phyloP scores from a whole-genome alignment of 2,797 vertebrate species.

The Micrastur ruficollis region DNA sequence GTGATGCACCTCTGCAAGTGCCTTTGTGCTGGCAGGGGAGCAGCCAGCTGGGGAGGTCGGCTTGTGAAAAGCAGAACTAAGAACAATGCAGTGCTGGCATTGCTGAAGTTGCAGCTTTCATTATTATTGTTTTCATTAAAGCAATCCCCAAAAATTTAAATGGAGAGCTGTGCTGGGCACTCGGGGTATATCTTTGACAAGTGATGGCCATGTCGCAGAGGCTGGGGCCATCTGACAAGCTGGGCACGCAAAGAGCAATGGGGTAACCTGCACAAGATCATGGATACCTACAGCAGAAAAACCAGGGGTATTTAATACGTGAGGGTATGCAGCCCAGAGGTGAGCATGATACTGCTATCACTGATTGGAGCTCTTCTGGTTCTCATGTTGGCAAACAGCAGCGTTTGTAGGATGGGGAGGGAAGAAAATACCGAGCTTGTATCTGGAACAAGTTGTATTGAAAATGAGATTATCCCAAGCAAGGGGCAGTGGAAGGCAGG shows the following conservation, averaged over 20 bases:
- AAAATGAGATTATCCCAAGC: background rate
- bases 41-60: rapidly evolving
- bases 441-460: background rate
- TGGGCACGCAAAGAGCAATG: background rate
- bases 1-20: rapidly evolving
- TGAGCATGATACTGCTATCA: rapidly evolving
- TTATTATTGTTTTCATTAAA: background rate
- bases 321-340: background rate
- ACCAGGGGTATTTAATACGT: rapidly evolving
- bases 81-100: rapidly evolving
- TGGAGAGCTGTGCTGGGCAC: background rate
- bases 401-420: background rate
- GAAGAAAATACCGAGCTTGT: background rate
- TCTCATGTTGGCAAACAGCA: background rate
- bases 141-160: background rate
- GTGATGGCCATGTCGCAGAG: background rate
- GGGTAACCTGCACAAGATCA: background rate
- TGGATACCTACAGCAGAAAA: background rate
- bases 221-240: background rate
- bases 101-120: background rate
- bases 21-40: background rate
- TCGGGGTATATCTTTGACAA: rapidly evolving
- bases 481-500: background rate
- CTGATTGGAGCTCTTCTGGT: background rate
- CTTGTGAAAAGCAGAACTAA: background rate